phyloP scores from a whole-genome alignment of 2,797 vertebrate species.

The Acanthornis magna region DNA sequence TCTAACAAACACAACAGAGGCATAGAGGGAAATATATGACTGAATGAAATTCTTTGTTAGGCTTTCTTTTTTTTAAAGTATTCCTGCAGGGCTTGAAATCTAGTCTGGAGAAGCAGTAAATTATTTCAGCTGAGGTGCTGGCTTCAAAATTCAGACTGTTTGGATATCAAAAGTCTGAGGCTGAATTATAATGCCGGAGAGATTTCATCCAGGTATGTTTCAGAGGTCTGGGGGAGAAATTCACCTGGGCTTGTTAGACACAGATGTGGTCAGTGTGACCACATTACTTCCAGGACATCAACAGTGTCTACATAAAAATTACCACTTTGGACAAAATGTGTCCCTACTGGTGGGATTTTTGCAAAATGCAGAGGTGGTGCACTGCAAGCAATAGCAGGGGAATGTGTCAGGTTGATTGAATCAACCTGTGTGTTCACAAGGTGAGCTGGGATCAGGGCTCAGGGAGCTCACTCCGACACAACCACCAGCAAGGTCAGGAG shows the following conservation, averaged over 20 bases:
- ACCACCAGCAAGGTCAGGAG: neutral
- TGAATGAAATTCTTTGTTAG: neutral
- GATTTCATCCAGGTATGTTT: neutral
- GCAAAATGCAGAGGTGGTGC: neutral
- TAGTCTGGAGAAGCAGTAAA: neutral
- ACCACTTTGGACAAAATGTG: neutral
- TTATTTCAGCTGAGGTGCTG: neutral
- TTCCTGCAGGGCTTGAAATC: neutral
- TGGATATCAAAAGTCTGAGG: neutral
- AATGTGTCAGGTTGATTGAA: neutral
- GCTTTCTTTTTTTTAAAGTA: neutral
- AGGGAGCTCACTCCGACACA: accelerated
- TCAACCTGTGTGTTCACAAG: neutral
- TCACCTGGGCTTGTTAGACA: neutral
- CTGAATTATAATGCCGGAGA: neutral
- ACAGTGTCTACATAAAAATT: accelerated
- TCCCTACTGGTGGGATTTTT: neutral
- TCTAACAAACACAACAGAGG: neutral
- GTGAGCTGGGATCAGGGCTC: neutral
- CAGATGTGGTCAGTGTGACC: neutral
- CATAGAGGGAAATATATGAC: neutral
- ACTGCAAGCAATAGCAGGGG: neutral
- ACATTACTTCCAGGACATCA: neutral
- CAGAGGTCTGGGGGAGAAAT: neutral
- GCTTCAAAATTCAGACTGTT: neutral